phyloP scores from a whole-genome alignment of 2,113 vertebrate species.

The Hemiscyllium ocellatum region DNA sequence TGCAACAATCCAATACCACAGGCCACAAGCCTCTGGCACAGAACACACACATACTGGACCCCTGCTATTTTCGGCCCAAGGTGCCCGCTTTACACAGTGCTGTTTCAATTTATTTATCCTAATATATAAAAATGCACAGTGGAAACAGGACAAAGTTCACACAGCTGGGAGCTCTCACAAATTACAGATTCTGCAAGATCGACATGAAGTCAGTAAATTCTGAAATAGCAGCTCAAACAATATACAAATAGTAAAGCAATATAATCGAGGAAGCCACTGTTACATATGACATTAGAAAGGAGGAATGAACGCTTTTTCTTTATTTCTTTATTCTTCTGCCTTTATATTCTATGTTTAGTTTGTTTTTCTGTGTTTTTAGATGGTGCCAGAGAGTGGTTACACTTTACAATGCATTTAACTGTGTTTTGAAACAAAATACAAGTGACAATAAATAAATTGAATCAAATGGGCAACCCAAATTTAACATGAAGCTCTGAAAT shows the following conservation, averaged over 20 bases:
- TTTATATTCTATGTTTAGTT: too few species aligned
- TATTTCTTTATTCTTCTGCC: too few species aligned
- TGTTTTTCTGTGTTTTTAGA: background rate
- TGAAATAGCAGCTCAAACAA: background rate
- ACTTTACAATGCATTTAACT: too few species aligned
- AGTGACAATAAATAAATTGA: too few species aligned
- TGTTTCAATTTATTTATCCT: background rate
- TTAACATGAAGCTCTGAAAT: background rate
- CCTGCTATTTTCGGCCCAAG: background rate
- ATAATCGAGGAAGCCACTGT: background rate
- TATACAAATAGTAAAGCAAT: background rate
- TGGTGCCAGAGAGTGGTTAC: background rate
- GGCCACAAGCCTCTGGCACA: too few species aligned
- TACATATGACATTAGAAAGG: background rate
- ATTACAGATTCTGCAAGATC: background rate
- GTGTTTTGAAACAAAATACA: too few species aligned
- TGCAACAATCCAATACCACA: background rate
- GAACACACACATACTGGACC: background rate
- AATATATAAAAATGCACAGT: background rate
- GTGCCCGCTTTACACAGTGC: background rate
- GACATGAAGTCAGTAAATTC: background rate
- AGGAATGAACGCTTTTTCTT: too few species aligned
- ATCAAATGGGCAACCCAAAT: background rate
- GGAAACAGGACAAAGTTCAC: background rate
- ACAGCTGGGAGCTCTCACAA: background rate